A percentile compares a stretch with the other conserved stretches of the same genome.
phyloP scores from a whole-genome alignment of 2,113 vertebrate genomes.

The Hystrix cristata region DNA sequence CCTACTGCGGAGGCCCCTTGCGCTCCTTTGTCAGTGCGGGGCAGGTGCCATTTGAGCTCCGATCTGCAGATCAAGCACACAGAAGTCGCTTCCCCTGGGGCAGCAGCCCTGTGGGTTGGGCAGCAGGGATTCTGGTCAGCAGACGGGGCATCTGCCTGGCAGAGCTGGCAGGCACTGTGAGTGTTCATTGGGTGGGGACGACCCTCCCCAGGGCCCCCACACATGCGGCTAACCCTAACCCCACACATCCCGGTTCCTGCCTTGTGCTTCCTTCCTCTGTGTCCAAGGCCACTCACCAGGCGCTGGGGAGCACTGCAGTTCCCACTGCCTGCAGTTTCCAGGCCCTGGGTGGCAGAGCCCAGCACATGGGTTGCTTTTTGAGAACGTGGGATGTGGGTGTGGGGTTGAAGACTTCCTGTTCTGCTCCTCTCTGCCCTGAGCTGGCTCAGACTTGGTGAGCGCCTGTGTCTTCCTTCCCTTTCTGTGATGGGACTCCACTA shows the following conservation, averaged over 20 bases:
- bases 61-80: neutral
- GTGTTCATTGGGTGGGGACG: neutral
- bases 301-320: neutral
- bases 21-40: neutral
- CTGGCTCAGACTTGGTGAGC: neutral
- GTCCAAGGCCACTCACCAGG: neutral
- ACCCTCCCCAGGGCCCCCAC: neutral
- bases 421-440: neutral
- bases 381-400: neutral
- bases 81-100: neutral
- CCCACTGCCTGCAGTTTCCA: neutral
- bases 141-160: neutral
- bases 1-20: neutral
- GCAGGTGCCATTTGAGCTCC: neutral
- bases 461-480: neutral
- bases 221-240: neutral
- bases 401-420: neutral
- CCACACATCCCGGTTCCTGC: neutral
- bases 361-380: too few relatives aligned
- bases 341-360: neutral
- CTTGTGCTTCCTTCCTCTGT: neutral
- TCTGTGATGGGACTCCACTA: neutral
- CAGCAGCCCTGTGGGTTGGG: neutral
- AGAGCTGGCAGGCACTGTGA: neutral
- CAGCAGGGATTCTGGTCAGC: too few relatives aligned